These are phyloP conservation scores for Calliopsis andreniformis DNA, from an alignment of 1,140 invertebrate genomes.

Conservation along the genomic window DNA sequence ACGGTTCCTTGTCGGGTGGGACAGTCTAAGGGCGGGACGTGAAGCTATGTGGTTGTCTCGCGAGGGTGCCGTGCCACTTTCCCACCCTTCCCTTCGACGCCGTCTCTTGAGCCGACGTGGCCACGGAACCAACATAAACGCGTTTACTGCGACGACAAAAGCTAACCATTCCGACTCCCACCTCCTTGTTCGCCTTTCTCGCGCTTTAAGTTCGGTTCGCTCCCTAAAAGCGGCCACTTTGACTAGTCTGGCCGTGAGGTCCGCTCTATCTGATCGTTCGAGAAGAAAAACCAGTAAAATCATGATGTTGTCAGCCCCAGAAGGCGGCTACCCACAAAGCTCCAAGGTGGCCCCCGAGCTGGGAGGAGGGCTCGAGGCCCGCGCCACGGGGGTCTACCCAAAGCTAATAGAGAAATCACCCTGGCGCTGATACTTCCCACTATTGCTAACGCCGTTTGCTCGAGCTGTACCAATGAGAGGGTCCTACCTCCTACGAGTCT, in stretches of 20 bases:
- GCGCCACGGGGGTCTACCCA: conserved; percentile 63
- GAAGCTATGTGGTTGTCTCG: conserved; percentile 64
- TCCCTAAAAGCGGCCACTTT: conserved; percentile 57
- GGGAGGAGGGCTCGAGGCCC: conserved; percentile 33
- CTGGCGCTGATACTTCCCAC: conserved; percentile 68
- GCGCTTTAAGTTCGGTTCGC: conserved; percentile 37
- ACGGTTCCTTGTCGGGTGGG: conserved; percentile 32
- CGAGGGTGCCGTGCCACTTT: conserved; percentile 56
- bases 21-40: conserved; percentile 66
- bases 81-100: conserved; percentile 49
- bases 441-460: conserved; percentile 64
- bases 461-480: conserved; percentile 49
- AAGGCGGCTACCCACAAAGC: conserved; percentile 66
- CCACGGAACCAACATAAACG: conserved; percentile 36
- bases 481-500: conserved; percentile 56
- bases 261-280: conserved; percentile 58
- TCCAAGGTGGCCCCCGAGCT: conserved; percentile 61
- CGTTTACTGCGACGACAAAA: conserved; percentile 33
- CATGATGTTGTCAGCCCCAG: conserved; percentile 57
- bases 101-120: not conserved
- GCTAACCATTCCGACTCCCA: conserved; percentile 29
- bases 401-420: conserved; percentile 74
- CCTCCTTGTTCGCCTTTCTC: conserved; percentile 30
- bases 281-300: conserved; percentile 63
- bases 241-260: conserved; percentile 33